Evolutionary conservation across 2,888 invertebrate species (phyloP), one percentile per base, ranked within the genome.

Genomic region (Lumbricus terrestris): DNA sequence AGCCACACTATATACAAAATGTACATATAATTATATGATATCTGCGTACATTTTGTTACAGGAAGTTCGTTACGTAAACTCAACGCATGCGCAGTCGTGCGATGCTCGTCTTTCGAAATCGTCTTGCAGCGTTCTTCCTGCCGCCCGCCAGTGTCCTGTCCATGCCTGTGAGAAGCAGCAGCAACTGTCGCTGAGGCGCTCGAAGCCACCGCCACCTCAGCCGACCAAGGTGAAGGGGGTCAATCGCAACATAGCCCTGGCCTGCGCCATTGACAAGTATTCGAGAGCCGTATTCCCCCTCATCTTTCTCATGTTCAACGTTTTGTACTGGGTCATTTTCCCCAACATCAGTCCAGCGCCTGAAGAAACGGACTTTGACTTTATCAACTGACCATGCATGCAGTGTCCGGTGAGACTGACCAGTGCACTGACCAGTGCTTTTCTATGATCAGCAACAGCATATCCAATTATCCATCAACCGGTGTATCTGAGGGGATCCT

Each of bases 251-350:
- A 47, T 88, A 16, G 23, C 13, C 0, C 54, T 42, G 35, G 91
- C 91, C 33, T 47, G 83, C 23, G 83, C 69, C 88, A 92, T 92
- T n/a, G 92, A 92, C 90, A 90, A 82, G 34, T 91, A 91, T 88
- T 91, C 92, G 69, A 85, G 92, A 38, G 88, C 89, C n/a, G 37
- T 92, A 11, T 92, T 92, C 47, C 92, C 92, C 16, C 23, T 91
- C 37, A 35, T 83, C 35, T 92, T 92, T 69, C 34, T 92, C 20
- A 42, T 90, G 16, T 91, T 92, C 90, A 92, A 92, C 91, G 38
- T 91, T 29, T 37, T 90, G 35, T 92, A 92, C 91, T 92, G 92
- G 92, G 40, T 91, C n/a, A 91, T 90, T 33, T 92, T 92, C 89
- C 82, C 91, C n/a, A 90, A 90, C 89, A 92, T 90, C 88, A 89